phyloP scores from a whole-genome alignment of 2,113 vertebrate genomes.

The Scartelaos histophorus region DNA sequence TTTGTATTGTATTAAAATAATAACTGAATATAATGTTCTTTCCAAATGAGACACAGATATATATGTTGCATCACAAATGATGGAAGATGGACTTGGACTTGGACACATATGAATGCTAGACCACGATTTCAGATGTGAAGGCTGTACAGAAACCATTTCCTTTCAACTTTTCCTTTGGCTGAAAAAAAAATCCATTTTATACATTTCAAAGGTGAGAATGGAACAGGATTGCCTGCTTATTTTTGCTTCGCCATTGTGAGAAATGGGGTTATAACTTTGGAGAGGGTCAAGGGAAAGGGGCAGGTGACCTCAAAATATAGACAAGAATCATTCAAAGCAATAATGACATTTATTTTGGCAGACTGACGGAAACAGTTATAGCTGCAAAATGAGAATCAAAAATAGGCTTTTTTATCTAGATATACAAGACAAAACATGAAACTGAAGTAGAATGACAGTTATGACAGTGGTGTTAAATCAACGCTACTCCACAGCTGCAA shows the following conservation, averaged over 20 bases:
- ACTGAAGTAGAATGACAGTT: constrained; percentile 21
- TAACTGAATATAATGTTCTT: neutral
- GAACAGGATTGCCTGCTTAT: neutral
- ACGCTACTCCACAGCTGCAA: constrained; percentile 11
- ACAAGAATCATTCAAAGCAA: neutral
- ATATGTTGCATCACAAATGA: neutral
- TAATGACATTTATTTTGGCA: constrained; percentile 1
- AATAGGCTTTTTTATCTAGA: too few species aligned
- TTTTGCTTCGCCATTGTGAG: neutral
- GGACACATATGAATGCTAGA: neutral
- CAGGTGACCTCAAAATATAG: neutral
- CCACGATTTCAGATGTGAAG: neutral
- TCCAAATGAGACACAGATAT: neutral
- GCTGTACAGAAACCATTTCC: neutral
- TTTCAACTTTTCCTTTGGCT: neutral
- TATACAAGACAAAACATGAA: neutral
- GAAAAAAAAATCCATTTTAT: neutral
- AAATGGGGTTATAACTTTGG: neutral
- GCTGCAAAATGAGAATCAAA: too few species aligned
- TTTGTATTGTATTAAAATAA: too few species aligned
- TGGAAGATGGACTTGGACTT: too few species aligned
- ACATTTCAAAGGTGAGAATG: neutral
- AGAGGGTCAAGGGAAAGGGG: neutral
- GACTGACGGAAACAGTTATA: too few species aligned
- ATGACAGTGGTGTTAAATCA: constrained; percentile 2